Percentiles rank a stretch among this genome's conserved stretches.
Evolutionary conservation across 2,888 invertebrate genomes (phyloP).

Genomic region (Hoplodrina blanda): DNA sequence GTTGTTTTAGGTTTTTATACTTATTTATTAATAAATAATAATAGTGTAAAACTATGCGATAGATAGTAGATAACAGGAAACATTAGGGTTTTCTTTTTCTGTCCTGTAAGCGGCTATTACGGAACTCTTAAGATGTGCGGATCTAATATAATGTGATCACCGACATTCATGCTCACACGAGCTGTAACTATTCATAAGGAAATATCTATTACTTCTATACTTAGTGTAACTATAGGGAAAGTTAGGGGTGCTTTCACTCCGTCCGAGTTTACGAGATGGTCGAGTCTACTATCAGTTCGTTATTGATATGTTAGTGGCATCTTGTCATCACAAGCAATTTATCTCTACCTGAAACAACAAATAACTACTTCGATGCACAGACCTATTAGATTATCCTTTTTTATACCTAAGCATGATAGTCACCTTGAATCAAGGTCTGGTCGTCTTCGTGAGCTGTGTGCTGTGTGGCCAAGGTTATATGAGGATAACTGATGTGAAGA

Average conservation of each 20-base stretch:
- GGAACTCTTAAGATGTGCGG: constrained; percentile 1
- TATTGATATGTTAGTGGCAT: too few relatives aligned
- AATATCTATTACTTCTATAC: background rate
- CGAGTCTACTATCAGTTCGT: background rate
- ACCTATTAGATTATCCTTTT: too few relatives aligned
- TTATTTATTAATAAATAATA: background rate
- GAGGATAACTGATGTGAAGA: too few relatives aligned
- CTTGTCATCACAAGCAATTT: too few relatives aligned
- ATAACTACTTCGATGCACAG: too few relatives aligned
- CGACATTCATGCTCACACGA: background rate
- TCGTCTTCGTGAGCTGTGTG: too few relatives aligned
- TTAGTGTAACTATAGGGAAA: background rate
- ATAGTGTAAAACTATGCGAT: background rate
- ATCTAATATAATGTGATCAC: constrained; percentile 29
- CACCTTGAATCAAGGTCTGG: too few relatives aligned
- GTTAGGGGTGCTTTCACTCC: background rate
- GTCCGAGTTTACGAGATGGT: background rate
- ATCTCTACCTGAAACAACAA: too few relatives aligned
- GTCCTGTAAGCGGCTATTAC: constrained; percentile 42
- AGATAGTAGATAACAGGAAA: constrained; percentile 7
- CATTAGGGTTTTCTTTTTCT: constrained; percentile 24
- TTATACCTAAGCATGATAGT: too few relatives aligned
- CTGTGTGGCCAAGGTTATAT: too few relatives aligned
- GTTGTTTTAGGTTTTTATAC: too few relatives aligned
- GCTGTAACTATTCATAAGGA: background rate